Evolutionary conservation across 1,140 invertebrate species (phyloP).

Genomic region (Diorhabda carinulata): DNA sequence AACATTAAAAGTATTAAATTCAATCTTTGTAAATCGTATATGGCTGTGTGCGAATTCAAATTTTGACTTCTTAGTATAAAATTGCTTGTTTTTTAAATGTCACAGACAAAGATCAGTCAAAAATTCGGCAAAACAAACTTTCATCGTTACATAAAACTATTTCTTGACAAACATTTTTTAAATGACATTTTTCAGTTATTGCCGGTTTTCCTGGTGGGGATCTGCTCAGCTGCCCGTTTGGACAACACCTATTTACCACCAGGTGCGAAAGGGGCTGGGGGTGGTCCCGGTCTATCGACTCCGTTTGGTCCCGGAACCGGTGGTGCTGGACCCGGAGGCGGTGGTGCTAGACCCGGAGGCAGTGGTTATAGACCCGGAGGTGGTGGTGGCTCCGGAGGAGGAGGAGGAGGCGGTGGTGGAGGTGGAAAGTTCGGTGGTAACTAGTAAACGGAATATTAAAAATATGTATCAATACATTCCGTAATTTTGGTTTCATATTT

Average conservation of each 20-base stretch:
- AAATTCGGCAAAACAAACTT: background rate
- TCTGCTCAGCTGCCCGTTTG: slow-evolving; percentile 47
- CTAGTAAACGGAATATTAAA: background rate
- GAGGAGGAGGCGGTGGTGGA: slow-evolving; percentile 17
- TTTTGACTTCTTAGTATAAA: too few species aligned
- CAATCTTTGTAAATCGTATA: too few species aligned
- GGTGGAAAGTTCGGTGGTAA: slow-evolving; percentile 25
- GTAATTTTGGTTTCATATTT: too few species aligned
- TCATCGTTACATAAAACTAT: slow-evolving; percentile 5
- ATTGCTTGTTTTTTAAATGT: too few species aligned
- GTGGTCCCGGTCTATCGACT: slow-evolving; percentile 40
- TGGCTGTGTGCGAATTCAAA: too few species aligned
- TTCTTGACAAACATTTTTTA: background rate
- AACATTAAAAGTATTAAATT: too few species aligned
- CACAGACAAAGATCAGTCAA: background rate
- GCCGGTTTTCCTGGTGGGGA: slow-evolving; percentile 25
- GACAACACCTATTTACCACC: slow-evolving; percentile 63
- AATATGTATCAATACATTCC: too few species aligned
- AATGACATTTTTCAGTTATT: slow-evolving; percentile 30
- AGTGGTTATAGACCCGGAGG: background rate
- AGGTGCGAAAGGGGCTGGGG: slow-evolving; percentile 53
- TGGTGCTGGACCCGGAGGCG: slow-evolving; percentile 13
- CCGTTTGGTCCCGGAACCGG: slow-evolving; percentile 26
- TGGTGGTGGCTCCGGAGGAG: background rate
- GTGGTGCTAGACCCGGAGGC: background rate